Percentiles rank a stretch among this genome's conserved stretches.
Evolutionary conservation across 2,113 vertebrate species (phyloP).

Genomic region (Illadopsis cleaveri): DNA sequence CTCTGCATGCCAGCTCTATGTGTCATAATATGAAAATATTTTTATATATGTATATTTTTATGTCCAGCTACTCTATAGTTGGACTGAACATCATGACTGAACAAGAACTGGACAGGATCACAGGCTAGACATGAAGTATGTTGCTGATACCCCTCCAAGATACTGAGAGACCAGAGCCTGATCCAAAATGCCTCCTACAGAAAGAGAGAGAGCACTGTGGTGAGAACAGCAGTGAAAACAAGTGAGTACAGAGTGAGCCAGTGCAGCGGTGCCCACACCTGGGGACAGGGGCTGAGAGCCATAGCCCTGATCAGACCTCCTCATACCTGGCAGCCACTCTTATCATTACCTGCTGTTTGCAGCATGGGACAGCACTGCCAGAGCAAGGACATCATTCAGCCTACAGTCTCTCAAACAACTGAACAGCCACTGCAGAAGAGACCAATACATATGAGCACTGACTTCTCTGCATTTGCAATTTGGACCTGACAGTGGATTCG

Average conservation of each 20-base stretch:
- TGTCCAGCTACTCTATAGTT: neutral
- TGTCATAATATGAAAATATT: neutral
- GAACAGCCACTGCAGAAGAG: neutral
- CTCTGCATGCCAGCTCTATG: neutral
- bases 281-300: neutral
- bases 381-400: neutral
- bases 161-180: neutral
- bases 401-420: neutral
- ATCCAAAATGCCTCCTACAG: neutral
- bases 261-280: accelerated
- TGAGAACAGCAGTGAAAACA: neutral
- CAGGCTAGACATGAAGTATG: neutral
- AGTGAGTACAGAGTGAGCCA: neutral
- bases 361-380: accelerated
- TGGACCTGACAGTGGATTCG: neutral
- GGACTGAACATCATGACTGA: neutral
- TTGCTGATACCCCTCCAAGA: neutral
- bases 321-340: neutral
- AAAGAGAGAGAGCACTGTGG: neutral
- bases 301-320: neutral
- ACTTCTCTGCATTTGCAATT: neutral
- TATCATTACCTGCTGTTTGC: neutral
- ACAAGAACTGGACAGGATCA: neutral
- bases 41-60: neutral
- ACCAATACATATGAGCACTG: neutral